Evolutionary conservation across 2,888 invertebrate species (phyloP), one percentile per base, ranked within the genome.

Genomic region (Melanargia galathea): DNA sequence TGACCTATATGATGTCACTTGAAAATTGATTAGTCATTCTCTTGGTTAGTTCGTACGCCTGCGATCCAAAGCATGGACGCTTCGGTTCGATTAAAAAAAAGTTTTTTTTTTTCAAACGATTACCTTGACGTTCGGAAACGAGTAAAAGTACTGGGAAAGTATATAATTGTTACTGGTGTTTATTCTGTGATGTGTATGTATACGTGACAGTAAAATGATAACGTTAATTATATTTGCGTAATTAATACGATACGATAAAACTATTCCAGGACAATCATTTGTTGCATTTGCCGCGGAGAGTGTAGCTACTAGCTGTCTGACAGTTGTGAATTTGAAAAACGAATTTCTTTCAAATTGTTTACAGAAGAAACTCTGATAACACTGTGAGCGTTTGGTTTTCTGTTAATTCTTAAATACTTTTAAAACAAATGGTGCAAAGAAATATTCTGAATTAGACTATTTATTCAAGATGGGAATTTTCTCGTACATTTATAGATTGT

Each of bases 401-500:
- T 26, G 16, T 59, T 33, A 20, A 33, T 54, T 51, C 24, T 54
- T 58, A 35, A 13, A 33, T 24, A 3, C 22, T 20, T 55, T 13
- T 22, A 16, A 16, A 16, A 16, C 11, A 26, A 38, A 38, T 55
- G 30, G 48, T 58, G 46, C 8, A 18, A n/a, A n/a, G n/a, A 33
- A 33, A 22, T 46, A 35, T 45, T 24, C 8, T 8, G 11, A 43
- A 11, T 20, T 40, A 51, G 18, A 35, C 24, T 16, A 18, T 56
- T 62, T 61, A 60, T 75, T 71, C 82, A 90, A 80, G 76, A 90
- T 90, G 89, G 90, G 81, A 77, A 79, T 89, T 76, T 87, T 82
- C 78, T 86, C 89, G 26, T 90, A 90, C 70, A 87, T 90, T 0
- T 91, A 89, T 70, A 79, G 90, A 73, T 80, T 90, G 57, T 90